Base-by-base conservation (phyloP, 2,888 invertebrate genomes). In the Siphlonurus alternatus region DNA sequence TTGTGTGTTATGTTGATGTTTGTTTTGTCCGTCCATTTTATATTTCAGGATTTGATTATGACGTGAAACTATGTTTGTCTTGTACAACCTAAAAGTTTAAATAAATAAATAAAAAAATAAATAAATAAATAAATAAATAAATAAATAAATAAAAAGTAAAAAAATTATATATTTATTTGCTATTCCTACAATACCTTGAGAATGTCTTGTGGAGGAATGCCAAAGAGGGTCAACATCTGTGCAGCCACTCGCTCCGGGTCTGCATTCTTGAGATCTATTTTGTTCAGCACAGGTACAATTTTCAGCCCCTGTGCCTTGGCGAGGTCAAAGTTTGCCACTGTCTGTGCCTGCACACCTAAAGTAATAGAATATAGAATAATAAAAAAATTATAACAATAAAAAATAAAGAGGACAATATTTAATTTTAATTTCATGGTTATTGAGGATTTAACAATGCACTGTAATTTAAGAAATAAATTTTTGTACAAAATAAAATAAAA, bases 281-380 rank as follows among this genome's bases (percentile, higher is more conserved):
- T 99, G 77, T 98, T 99, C 51, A 99, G 78, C 0, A 94, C 93
- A 0, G 98, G 96, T 71, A 98, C 85, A 65, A 98, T 87, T 1
- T 81, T 76, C 63, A 97, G 76, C 70, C 94, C 85, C 68, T 84
- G 84, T 63, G 84, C 85, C 76, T 89, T 89, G 0, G 98, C 96
- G 67, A 97, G 76, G 74, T 91, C 89, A 77, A 93, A 96, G 72
- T 98, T 98, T 19, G 98, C 96, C 1, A 98, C 93, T 0, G 98
- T 99, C 77, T 99, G 98, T 0, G 98, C 97, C 78, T 97, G 94
- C 1, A 96, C 87, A 7, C 90, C 90, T 67, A 64, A 53, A 59
- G 63, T 63, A 62, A 61, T 22, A 59, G n/a, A 38, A 56, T n/a
- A n/a, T n/a, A n/a, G n/a, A n/a, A n/a, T n/a, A n/a, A n/a, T n/a